phyloP scores from a whole-genome alignment of 2,888 invertebrate genomes.

The Caenorhabditis sp. region DNA sequence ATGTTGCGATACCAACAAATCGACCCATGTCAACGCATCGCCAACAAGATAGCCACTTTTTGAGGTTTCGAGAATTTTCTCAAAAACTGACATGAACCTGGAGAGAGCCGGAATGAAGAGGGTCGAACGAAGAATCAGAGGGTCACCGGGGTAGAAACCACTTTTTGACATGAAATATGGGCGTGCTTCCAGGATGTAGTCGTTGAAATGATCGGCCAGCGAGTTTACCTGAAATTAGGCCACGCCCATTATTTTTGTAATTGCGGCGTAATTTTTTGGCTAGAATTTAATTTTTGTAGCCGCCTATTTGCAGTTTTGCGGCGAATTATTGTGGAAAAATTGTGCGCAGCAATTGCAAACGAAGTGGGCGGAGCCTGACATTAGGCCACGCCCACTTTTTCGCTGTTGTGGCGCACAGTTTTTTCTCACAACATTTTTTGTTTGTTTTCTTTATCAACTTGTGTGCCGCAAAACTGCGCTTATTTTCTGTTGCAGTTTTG shows the following conservation, averaged over 20 bases:
- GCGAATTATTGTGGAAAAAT: too few species aligned
- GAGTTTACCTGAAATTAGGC: slow-evolving; percentile 34
- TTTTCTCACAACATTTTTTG: not conserved
- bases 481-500: too few species aligned
- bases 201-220: slow-evolving; percentile 56
- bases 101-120: slow-evolving; percentile 56
- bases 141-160: slow-evolving; percentile 52
- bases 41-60: slow-evolving; percentile 57
- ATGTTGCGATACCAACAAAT: slow-evolving; percentile 57
- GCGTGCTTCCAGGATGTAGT: slow-evolving; percentile 39
- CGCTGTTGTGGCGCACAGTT: not conserved
- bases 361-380: not conserved
- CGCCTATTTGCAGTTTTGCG: too few species aligned
- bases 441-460: too few species aligned
- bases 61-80: slow-evolving; percentile 41
- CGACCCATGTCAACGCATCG: slow-evolving; percentile 56
- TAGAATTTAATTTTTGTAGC: too few species aligned
- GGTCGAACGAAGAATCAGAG: slow-evolving; percentile 30
- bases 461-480: too few species aligned
- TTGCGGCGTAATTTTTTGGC: too few species aligned
- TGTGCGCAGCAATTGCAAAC: too few species aligned
- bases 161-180: slow-evolving; percentile 33
- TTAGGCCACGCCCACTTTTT: not conserved
- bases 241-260: too few species aligned
- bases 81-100: slow-evolving; percentile 55